These are phyloP conservation scores for Dryobota labecula DNA, from an alignment of 2,888 invertebrate species.

Conservation along the genomic window DNA sequence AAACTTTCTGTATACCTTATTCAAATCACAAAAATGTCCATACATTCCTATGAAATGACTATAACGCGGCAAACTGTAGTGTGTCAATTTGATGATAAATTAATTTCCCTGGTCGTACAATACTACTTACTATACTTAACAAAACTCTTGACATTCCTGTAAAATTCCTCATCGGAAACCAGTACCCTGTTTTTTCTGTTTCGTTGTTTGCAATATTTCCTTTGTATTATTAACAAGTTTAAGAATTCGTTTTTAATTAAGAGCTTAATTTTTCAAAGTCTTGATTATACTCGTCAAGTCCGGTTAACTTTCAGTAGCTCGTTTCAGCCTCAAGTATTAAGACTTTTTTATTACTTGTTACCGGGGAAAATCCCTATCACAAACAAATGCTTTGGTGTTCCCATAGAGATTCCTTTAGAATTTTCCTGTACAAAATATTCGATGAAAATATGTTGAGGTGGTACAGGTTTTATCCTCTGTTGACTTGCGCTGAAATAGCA, in stretches of 20 bases:
- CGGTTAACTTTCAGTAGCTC: constrained; percentile 76
- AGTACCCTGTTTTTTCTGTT: constrained; percentile 6
- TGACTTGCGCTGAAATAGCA: constrained; percentile 2
- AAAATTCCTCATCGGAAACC: background rate
- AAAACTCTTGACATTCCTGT: background rate
- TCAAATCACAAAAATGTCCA: no score
- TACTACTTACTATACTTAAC: background rate
- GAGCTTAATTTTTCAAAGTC: constrained; percentile 80
- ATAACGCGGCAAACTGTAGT: no score
- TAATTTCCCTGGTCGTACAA: no score
- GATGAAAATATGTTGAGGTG: constrained; percentile 3
- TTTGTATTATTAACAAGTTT: constrained; percentile 42
- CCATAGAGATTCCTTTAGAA: constrained; percentile 44
- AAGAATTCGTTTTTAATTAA: constrained; percentile 80
- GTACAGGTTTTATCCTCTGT: constrained; percentile 5
- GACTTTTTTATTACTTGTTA: constrained; percentile 81
- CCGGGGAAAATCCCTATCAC: constrained; percentile 75
- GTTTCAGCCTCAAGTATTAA: constrained; percentile 75
- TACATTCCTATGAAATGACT: no score
- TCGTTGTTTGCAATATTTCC: constrained; percentile 20
- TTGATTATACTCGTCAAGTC: constrained; percentile 77
- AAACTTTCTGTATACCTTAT: no score
- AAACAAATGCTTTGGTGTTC: constrained; percentile 69
- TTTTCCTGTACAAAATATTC: constrained; percentile 47
- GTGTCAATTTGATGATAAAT: no score